These are phyloP conservation scores for Oryzaephilus surinamensis DNA, from an alignment of 1,140 invertebrate species.

Conservation along the genomic window DNA sequence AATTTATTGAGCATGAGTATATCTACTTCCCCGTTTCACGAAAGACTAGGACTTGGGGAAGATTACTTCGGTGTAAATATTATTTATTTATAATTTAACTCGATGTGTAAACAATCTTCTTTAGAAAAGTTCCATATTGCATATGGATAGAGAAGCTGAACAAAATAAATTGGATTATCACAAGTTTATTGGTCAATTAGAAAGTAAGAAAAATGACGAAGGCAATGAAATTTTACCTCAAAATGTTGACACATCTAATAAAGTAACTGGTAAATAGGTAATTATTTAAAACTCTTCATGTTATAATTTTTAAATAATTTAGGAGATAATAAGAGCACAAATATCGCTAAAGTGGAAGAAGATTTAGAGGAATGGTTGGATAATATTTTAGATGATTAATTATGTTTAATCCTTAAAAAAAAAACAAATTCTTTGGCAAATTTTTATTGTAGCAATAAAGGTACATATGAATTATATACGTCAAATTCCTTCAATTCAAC, in stretches of 20 bases:
- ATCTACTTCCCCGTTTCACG: constrained; percentile 21
- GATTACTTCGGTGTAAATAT: constrained; percentile 24
- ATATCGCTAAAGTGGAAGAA: constrained; percentile 5
- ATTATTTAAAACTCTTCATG: background rate
- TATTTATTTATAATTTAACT: constrained; percentile 2
- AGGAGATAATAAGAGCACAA: background rate
- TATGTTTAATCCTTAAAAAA: background rate
- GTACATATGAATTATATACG: constrained; percentile 5
- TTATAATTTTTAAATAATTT: background rate
- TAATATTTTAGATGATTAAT: constrained; percentile 23
- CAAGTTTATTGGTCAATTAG: too few species aligned
- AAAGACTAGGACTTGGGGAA: constrained; percentile 18
- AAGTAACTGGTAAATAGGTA: too few species aligned
- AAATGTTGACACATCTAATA: too few species aligned
- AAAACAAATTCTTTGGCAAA: constrained; percentile 1
- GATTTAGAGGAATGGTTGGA: constrained; percentile 25
- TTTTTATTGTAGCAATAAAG: constrained; percentile 9
- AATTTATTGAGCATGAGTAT: constrained; percentile 21
- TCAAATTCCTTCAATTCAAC: constrained; percentile 10
- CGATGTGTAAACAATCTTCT: too few species aligned
- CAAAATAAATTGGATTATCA: too few species aligned
- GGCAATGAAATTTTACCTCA: constrained; percentile 3
- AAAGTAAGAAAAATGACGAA: background rate
- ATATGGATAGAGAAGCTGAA: background rate
- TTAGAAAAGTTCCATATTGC: background rate